phyloP scores from a whole-genome alignment of 2,113 vertebrate genomes.

The Sylvia atricapilla region DNA sequence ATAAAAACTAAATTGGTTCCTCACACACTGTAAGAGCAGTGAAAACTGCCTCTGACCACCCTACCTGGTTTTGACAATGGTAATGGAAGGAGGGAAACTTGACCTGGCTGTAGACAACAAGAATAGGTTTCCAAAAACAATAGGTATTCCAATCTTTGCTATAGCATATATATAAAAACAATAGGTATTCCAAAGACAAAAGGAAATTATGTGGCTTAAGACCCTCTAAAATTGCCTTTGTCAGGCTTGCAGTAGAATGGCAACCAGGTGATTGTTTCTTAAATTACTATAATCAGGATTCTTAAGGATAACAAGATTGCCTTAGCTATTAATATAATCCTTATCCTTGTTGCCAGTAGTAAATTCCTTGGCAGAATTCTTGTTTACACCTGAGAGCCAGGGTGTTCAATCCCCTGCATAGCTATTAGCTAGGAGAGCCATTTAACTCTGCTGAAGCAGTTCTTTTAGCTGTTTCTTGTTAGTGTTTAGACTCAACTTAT shows the following conservation, averaged over 20 bases:
- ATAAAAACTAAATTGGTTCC: background rate
- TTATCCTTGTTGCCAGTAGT: background rate
- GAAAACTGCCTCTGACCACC: slow-evolving; percentile 7
- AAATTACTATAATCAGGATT: background rate
- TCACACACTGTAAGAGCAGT: background rate
- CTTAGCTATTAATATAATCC: slow-evolving; percentile 1
- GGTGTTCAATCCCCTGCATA: background rate
- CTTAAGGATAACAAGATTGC: slow-evolving; percentile 7
- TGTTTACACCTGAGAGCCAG: slow-evolving; percentile 14
- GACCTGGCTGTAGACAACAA: background rate
- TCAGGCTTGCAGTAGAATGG: background rate
- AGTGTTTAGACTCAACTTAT: slow-evolving; percentile 36
- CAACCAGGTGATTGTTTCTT: background rate
- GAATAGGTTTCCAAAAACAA: background rate
- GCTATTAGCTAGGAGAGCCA: slow-evolving; percentile 33
- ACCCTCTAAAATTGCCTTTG: background rate
- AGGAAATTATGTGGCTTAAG: background rate
- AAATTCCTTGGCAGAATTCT: slow-evolving; percentile 23
- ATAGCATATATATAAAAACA: background rate
- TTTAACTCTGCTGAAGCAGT: slow-evolving; percentile 21
- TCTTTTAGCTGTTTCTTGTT: slow-evolving; percentile 49
- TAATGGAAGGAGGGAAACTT: background rate
- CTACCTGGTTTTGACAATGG: background rate
- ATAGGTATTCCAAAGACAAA: background rate
- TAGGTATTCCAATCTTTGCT: background rate